These are phyloP conservation scores for Ardeotis arabs DNA, from an alignment of 2,113 vertebrate genomes.

Conservation along the genomic window DNA sequence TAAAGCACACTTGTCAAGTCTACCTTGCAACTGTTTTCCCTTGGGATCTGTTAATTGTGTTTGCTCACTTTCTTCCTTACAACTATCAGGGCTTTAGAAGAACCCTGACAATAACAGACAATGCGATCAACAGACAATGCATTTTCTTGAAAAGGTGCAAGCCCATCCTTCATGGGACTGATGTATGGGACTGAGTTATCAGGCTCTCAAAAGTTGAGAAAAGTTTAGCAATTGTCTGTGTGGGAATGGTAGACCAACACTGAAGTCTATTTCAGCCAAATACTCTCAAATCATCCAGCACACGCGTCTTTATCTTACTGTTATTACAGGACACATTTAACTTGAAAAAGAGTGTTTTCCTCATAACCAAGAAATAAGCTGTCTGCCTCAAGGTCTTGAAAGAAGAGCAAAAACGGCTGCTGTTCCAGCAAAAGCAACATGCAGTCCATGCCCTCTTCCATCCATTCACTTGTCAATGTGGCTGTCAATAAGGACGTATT, in stretches of 20 bases:
- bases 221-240: neutral
- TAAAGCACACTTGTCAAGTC: neutral
- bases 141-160: neutral
- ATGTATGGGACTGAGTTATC: neutral
- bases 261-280: neutral
- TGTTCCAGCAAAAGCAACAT: neutral
- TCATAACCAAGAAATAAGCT: neutral
- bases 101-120: neutral
- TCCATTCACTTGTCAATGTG: constrained; percentile 9
- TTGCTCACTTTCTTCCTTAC: constrained; percentile 1
- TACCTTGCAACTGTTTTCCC: neutral
- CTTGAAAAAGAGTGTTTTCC: neutral
- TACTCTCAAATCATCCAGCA: neutral
- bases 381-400: neutral
- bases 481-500: constrained; percentile 38
- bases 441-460: neutral
- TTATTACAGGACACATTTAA: neutral
- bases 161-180: neutral
- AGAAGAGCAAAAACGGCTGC: neutral
- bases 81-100: neutral
- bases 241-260: neutral
- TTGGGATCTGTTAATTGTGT: neutral
- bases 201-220: neutral
- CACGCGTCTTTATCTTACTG: neutral
- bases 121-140: neutral